Conservation (phyloP, 2,797 vertebrate species). For the Gadopsis bispinosus region DNA sequence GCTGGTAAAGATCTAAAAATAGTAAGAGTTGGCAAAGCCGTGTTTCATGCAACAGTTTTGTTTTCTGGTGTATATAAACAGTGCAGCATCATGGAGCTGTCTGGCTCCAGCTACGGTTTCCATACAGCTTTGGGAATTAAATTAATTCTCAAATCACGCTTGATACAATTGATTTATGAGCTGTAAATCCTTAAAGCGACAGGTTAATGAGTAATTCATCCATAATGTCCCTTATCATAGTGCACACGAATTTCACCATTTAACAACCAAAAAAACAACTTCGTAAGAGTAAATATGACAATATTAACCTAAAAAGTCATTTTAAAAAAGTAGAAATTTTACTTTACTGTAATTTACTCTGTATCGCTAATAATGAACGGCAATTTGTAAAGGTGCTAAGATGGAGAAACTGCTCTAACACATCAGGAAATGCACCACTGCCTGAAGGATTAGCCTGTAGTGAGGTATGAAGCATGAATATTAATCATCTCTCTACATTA, state of each 20-base stretch:
- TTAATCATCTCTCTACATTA: constrained; percentile 19
- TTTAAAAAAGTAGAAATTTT: constrained; percentile 1
- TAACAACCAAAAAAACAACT: not conserved
- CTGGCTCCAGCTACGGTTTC: not conserved
- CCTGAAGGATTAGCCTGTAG: constrained; percentile 42
- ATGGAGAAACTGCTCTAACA: not conserved
- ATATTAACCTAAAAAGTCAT: not conserved
- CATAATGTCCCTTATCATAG: not conserved
- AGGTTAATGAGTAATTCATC: not conserved
- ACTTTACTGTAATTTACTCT: not conserved
- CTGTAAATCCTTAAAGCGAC: not conserved
- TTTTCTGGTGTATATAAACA: not conserved
- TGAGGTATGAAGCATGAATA: constrained; percentile 46
- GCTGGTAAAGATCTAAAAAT: not conserved
- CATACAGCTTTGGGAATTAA: not conserved
- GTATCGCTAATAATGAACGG: not conserved
- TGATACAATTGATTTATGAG: not conserved
- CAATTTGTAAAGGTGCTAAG: constrained; percentile 40
- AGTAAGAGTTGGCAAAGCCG: not conserved
- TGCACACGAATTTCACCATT: not conserved
- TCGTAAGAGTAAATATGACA: not conserved
- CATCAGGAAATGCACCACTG: constrained; percentile 29
- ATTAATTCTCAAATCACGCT: not conserved
- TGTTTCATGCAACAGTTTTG: not conserved
- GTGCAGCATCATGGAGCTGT: not conserved